These are phyloP conservation scores for Oedothorax gibbosus DNA, from an alignment of 1,140 invertebrate species.

Conservation along the genomic window DNA sequence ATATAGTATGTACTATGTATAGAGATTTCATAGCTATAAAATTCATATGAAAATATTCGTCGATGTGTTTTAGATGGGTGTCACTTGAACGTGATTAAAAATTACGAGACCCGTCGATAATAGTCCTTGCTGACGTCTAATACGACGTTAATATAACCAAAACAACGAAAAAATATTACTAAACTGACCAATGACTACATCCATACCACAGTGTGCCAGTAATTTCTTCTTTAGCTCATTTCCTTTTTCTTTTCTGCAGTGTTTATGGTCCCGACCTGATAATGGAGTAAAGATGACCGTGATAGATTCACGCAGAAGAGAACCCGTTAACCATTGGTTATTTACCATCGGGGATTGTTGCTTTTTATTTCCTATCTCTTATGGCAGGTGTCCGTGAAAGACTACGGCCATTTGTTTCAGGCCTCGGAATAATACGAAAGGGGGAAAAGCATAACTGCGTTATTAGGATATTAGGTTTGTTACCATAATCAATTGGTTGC, in stretches of 20 bases:
- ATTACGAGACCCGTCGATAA: no score
- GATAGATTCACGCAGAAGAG: conserved; percentile 7
- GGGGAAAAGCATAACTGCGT: conserved; percentile 57
- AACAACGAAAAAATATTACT: no score
- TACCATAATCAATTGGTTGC: conserved; percentile 60
- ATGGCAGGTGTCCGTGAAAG: conserved; percentile 56
- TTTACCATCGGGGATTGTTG: conserved; percentile 51
- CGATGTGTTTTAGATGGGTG: no score
- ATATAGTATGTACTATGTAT: no score
- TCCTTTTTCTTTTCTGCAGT: background rate
- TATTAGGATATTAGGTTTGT: conserved; percentile 62
- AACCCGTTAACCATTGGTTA: conserved; percentile 52
- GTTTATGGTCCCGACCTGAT: conserved; percentile 26
- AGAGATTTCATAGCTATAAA: no score
- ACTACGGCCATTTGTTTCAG: conserved; percentile 50
- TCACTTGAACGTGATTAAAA: no score
- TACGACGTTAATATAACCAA: no score
- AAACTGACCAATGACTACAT: no score
- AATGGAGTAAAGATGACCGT: conserved; percentile 36
- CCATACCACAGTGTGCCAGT: no score
- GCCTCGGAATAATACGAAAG: conserved; percentile 39
- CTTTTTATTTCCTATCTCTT: conserved; percentile 26
- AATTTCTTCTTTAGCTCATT: no score
- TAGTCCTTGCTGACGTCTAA: no score
- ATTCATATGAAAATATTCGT: no score